These are phyloP conservation scores for Metopolophium dirhodum DNA, from an alignment of 1,140 invertebrate species.

Conservation along the genomic window DNA sequence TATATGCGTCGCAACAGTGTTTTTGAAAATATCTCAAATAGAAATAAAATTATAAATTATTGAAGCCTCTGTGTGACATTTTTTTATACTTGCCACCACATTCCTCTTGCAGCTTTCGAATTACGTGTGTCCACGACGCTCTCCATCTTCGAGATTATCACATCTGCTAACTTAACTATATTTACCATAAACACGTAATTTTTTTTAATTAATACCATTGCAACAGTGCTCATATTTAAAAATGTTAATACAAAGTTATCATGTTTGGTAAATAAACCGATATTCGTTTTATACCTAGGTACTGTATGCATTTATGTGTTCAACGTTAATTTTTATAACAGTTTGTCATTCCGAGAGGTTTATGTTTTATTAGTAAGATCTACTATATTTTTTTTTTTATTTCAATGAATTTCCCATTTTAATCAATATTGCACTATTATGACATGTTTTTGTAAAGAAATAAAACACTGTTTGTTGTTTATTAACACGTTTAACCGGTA, in stretches of 20 bases:
- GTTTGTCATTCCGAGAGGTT: background rate
- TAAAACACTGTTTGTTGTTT: background rate
- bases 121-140: accelerated
- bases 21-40: background rate
- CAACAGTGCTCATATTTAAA: too few relatives aligned
- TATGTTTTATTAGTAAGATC: background rate
- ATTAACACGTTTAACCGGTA: background rate
- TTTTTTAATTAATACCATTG: too few relatives aligned
- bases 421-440: background rate
- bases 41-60: background rate
- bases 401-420: background rate
- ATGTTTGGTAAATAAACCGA: background rate
- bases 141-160: background rate
- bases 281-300: too few relatives aligned
- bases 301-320: background rate
- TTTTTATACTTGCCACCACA: background rate
- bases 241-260: too few relatives aligned
- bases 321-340: background rate
- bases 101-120: background rate
- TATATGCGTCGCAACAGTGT: accelerated
- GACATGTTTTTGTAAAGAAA: background rate
- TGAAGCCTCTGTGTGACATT: background rate
- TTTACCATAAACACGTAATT: too few relatives aligned
- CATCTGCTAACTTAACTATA: background rate
- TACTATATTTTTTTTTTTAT: background rate